Evolutionary conservation across 53 echinoderm and acorn worm species (phyloP), one percentile per base, ranked within the genome.

Genomic region (Luidia sarsii): DNA sequence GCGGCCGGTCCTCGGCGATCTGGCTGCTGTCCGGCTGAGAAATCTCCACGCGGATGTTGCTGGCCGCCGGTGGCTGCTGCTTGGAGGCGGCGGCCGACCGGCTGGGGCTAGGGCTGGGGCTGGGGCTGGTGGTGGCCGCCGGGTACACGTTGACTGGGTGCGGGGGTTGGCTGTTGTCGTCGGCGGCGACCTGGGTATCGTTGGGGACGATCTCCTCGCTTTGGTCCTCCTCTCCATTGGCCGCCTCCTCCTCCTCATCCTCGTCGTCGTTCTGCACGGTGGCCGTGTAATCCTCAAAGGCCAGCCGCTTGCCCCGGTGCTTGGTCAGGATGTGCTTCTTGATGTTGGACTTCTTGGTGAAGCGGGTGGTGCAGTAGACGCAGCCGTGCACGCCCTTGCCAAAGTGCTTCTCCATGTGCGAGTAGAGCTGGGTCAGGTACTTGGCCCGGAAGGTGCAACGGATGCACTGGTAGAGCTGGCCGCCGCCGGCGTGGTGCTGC

Each of bases 1-100:
- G 68, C 11, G 87, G 87, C 11, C 87, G 80, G 14, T 81, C 87
- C 28, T 87, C 87, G 5, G 41, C 82, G 21, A 77, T 77, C 61
- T 77, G 77, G 55, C 77, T 77, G 77, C 77, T 77, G n/a, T 77
- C 77, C 19, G 77, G 77, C 48, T 77, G 77, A 9, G 77, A 77
- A 32, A 77, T 77, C 46, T 77, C 77, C 27, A 71, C 82, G 39
- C 35, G 54, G 72, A 43, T 72, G 24, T 64, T 65, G 45, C 72
- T 51, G 23, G 22, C 65, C 23, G 28, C 35, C 53, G 54, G 31
- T 67, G 41, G 18, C 33, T 51, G 81, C 41, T 65, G 80, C 63
- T 62, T n/a, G 22, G 43, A 34, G 11, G 41, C 41, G 11, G 41
- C 41, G 32, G 33, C 65, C 7, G 25, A 46, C 32, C 75, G 57